Base-by-base conservation (phyloP, 2,113 vertebrate genomes). In the Craseonycteris thonglongyai region DNA sequence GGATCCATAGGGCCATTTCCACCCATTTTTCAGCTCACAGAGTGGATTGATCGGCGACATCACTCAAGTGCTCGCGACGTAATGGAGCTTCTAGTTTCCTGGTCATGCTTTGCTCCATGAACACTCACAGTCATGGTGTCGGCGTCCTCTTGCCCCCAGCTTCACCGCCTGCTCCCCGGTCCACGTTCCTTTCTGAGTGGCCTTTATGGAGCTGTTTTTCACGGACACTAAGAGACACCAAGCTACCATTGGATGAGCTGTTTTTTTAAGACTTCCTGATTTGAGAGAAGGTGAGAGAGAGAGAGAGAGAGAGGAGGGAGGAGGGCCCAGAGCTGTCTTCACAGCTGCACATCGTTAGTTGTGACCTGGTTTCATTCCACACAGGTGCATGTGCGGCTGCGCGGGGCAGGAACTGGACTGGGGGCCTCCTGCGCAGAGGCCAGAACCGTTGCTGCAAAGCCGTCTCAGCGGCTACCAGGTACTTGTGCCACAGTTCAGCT, bases 11-110 rank as follows among this genome's bases (percentile, higher is more conserved):
- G 19, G 16, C 71, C 12, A 0, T 51, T 69, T 35, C 45, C 42
- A 18, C 4, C 45, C 16, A 0, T 54, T 49, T 54, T 11, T 65
- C 19, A 4, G 61, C 35, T 15, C 10, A 0, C 7, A 2, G 65
- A 18, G 0, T 7, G 14, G 30, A 40, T 35, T 56, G 22, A 47
- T 18, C 18, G 92, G 54, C 71, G 26, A 11, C 35, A 1, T 16
- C 7, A 19, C 72, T 69, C 54, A 19, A 59, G 21, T 22, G 76
- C 38, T 35, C 10, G 59, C 3, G 21, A 45, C 24, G 7, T 26
- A 45, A 16, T 6, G 51, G 33, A 13, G 63, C 85, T 7, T 54
- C 56, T 7, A 6, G 26, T n/a, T 5, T n/a, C n/a, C 49, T 91
- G 3, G 30, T 58, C 83, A 15, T 33, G 16, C 21, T 40, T n/a